Evolutionary conservation across 2,888 invertebrate species (phyloP).

Genomic region (Drosophila cracens): DNA sequence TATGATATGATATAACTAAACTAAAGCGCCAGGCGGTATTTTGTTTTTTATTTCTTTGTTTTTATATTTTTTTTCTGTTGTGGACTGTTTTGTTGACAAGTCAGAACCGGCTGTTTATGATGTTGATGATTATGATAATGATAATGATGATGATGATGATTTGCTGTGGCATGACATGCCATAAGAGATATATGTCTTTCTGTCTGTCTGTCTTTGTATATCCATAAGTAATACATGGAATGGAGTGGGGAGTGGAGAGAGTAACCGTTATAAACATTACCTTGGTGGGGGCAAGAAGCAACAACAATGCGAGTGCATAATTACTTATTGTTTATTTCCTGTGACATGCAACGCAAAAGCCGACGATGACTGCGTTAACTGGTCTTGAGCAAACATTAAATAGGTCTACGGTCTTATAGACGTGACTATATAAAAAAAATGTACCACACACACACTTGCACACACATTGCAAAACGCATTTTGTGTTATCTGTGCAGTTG

Average conservation of each 20-base stretch:
- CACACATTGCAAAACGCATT: slow-evolving; percentile 74
- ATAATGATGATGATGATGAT: slow-evolving; percentile 51
- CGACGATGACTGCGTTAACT: slow-evolving; percentile 34
- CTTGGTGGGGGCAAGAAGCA: slow-evolving; percentile 40
- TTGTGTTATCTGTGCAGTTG: slow-evolving; percentile 53
- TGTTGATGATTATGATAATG: slow-evolving; percentile 48
- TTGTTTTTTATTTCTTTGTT: background rate
- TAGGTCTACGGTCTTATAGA: slow-evolving; percentile 40
- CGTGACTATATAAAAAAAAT: slow-evolving; percentile 26
- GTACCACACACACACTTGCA: background rate
- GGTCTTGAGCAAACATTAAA: slow-evolving; percentile 56
- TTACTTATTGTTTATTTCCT: slow-evolving; percentile 76
- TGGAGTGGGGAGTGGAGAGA: slow-evolving; percentile 9
- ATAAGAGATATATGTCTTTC: slow-evolving; percentile 24
- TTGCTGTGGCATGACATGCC: slow-evolving; percentile 49
- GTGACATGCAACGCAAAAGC: slow-evolving; percentile 68
- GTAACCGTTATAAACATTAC: slow-evolving; percentile 56
- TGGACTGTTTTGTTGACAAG: slow-evolving; percentile 59
- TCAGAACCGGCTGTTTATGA: slow-evolving; percentile 58
- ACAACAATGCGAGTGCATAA: slow-evolving; percentile 59
- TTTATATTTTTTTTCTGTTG: slow-evolving; percentile 12
- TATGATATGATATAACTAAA: slow-evolving; percentile 20
- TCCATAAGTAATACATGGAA: slow-evolving; percentile 28
- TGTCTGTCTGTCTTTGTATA: slow-evolving; percentile 7
- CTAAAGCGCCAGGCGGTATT: slow-evolving; percentile 65